These are phyloP conservation scores for Ernsta delagoae DNA, from an alignment of 2,888 invertebrate species.

Conservation along the genomic window DNA sequence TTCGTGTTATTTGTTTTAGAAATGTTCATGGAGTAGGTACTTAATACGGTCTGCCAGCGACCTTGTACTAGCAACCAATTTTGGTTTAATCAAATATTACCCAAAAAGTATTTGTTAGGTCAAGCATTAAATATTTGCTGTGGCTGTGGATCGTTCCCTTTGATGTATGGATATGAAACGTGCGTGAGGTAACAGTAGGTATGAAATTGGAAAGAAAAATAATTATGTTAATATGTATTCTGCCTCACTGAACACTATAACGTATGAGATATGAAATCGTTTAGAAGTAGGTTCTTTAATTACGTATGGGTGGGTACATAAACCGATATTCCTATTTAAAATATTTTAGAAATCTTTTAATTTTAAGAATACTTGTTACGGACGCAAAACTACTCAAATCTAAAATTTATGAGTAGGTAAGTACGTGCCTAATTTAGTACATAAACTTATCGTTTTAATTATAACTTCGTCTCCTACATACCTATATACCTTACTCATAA, in stretches of 20 bases:
- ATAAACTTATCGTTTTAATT: no score
- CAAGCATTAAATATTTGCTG: conserved; percentile 6
- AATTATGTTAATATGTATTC: neutral
- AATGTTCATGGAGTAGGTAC: conserved; percentile 33
- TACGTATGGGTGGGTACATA: no score
- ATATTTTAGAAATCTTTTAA: no score
- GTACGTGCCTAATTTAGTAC: no score
- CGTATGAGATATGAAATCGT: neutral
- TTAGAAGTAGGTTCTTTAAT: no score
- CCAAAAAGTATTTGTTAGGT: conserved; percentile 15
- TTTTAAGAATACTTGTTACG: no score
- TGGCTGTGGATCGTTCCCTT: neutral
- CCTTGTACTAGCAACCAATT: conserved; percentile 33
- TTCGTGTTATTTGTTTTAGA: conserved; percentile 39
- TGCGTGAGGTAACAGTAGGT: neutral
- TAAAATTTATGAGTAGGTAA: no score
- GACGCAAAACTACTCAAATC: no score
- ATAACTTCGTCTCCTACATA: no score
- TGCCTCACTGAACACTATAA: neutral
- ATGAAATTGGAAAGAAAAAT: neutral
- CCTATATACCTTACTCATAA: no score
- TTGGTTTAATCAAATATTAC: conserved; percentile 40
- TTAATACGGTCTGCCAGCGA: conserved; percentile 23
- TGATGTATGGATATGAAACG: neutral
- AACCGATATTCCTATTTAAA: no score